Conservation (phyloP, 2,797 vertebrate species). For the Delichon dasypus region DNA sequence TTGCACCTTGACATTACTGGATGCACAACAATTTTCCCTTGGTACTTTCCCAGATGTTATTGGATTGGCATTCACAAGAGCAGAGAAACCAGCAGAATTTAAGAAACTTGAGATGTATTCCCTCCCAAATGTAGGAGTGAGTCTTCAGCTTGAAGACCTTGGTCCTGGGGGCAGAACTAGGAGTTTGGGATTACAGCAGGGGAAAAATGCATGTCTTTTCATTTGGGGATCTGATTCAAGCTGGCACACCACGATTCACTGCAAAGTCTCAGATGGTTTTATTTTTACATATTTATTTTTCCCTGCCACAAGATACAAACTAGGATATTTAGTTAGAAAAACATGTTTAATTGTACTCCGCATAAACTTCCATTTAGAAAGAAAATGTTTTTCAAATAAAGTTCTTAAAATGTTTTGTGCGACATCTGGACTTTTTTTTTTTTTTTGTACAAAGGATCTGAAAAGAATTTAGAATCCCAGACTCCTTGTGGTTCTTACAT, state of each 20-base stretch:
- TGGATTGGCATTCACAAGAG: neutral
- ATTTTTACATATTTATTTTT: constrained; percentile 68
- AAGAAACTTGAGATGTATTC: neutral
- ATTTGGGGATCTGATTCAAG: neutral
- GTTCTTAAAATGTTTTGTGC: constrained; percentile 45
- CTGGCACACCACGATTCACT: neutral
- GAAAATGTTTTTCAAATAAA: constrained; percentile 62
- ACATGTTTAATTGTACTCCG: constrained; percentile 65
- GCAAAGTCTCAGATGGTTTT: constrained; percentile 49
- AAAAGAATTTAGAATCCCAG: constrained; percentile 57
- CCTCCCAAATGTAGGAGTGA: neutral
- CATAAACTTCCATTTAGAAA: constrained; percentile 61
- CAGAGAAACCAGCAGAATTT: neutral
- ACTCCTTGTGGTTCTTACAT: constrained; percentile 45
- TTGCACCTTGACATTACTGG: neutral
- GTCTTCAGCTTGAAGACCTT: neutral
- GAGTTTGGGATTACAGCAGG: neutral
- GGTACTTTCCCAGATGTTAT: neutral
- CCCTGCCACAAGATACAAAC: constrained; percentile 62
- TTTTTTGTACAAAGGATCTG: constrained; percentile 37
- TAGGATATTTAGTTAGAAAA: constrained; percentile 68
- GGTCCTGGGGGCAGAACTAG: neutral
- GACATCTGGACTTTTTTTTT: constrained; percentile 69
- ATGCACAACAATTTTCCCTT: neutral
- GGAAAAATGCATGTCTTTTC: neutral